Base-by-base conservation (phyloP, 2,113 vertebrate genomes). In the Leucoraja erinaceus region DNA sequence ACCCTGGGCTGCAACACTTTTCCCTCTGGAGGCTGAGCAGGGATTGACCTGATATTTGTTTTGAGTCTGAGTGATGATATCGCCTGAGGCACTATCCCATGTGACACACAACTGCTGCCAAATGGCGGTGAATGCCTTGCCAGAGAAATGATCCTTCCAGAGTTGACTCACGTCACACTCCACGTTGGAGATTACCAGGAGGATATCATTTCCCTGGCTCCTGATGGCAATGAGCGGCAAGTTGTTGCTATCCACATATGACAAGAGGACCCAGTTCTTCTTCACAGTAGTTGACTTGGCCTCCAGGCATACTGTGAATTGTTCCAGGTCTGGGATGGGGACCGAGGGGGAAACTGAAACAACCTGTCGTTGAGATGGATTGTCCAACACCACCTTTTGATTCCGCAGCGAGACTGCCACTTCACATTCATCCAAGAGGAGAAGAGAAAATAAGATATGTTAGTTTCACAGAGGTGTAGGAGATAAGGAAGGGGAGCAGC, bases 391-490 rank as follows among this genome's bases (percentile, higher is more conserved):
- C 90, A 99, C 97, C 94, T 99, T 99, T 95, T 98, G 98, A 95
- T 99, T 99, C 95, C 97, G 97, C 95, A 99, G 95, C 4, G 98
- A 97, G 93, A 99, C 98, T 0, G 98, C 98, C 31, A 99, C 99
- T 99, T 76, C 0, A 68, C 7, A 11, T 18, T 28, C 72, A 74
- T 0, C 12, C 83, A 66, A 14, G 18, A 12, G 18, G 14, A 66
- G 5, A 63, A n/a, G 31, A 12, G 20, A 88, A 31, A 63, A 63
- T 8, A 61, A 16, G 12, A 63, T 28, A 16, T 6, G 6, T 86
- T 7, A 66, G 83, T 31, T 63, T 31, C 12, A 5, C 0, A 33
- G 11, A 0, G 14, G 81, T 10, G 54, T 4, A 3, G 14, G 3
- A 12, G 14, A 84, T 28, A 11, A 83, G 38, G 54, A 6, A 31